phyloP scores from a whole-genome alignment of 1,140 invertebrate species.

The Orius insidiosus region DNA sequence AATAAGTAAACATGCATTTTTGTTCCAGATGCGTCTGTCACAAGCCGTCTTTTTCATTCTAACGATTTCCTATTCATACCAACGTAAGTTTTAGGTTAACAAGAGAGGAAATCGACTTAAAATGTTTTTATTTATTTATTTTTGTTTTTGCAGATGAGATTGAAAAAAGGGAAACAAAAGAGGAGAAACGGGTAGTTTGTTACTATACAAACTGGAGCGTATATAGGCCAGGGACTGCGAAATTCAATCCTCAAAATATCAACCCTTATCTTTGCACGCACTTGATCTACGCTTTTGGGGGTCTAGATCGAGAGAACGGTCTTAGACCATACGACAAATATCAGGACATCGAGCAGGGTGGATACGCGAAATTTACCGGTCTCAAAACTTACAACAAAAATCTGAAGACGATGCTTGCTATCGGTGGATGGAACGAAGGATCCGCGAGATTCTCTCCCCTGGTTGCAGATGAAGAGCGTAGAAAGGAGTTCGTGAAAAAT shows the following conservation, averaged over 20 bases:
- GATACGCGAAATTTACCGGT: conserved; percentile 86
- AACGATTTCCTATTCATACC: conserved; percentile 7
- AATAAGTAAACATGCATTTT: no score
- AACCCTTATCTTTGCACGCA: conserved; percentile 52
- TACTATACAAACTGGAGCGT: conserved; percentile 56
- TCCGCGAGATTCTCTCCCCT: conserved; percentile 48
- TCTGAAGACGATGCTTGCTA: conserved; percentile 60
- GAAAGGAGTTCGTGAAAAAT: conserved; percentile 32
- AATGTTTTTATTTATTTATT: background rate
- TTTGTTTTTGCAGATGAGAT: conserved; percentile 8
- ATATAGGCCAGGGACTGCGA: conserved; percentile 41
- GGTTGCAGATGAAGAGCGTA: conserved; percentile 39
- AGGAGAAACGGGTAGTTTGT: conserved; percentile 45
- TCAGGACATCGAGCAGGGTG: conserved; percentile 88
- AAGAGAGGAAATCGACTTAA: no score
- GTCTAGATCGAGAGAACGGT: conserved; percentile 40
- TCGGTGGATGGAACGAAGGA: conserved; percentile 54
- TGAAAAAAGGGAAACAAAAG: conserved; percentile 11
- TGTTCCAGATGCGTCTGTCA: conserved; percentile 9
- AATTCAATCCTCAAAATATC: conserved; percentile 44
- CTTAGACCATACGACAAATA: conserved; percentile 76
- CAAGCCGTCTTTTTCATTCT: background rate
- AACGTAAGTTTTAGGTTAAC: conserved; percentile 14
- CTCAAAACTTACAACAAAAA: conserved; percentile 87
- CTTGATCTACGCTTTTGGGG: conserved; percentile 54